Evolutionary conservation across 2,113 vertebrate species (phyloP).

Genomic region (Peromyscus californicus): DNA sequence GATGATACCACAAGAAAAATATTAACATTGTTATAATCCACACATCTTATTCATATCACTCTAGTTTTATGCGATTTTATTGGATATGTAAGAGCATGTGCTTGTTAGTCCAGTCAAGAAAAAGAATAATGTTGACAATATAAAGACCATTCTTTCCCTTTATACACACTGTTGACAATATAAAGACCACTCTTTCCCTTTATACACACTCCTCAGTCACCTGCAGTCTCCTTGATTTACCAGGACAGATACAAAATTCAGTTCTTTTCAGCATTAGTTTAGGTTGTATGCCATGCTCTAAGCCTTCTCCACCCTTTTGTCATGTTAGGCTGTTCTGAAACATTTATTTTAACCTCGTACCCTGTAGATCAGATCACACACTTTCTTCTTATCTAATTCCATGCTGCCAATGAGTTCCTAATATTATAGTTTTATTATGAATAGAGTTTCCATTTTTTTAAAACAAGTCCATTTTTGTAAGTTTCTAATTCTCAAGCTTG

Average conservation of each 20-base stretch:
- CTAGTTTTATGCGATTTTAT: neutral
- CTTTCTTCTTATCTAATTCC: slow-evolving; percentile 62
- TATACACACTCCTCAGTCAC: neutral
- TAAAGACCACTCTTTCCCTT: neutral
- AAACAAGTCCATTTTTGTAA: neutral
- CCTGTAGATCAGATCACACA: neutral
- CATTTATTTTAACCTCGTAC: neutral
- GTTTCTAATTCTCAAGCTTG: slow-evolving; percentile 30
- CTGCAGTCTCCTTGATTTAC: neutral
- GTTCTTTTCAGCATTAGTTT: neutral
- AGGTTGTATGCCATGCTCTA: neutral
- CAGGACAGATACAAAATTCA: neutral
- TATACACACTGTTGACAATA: too few relatives aligned
- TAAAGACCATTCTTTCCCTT: neutral
- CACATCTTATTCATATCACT: neutral
- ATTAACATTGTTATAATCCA: neutral
- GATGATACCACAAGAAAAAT: neutral
- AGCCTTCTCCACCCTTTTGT: neutral
- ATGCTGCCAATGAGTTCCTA: neutral
- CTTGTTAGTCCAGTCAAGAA: neutral
- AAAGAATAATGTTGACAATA: neutral
- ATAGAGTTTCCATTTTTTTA: neutral
- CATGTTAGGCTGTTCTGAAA: slow-evolving; percentile 2
- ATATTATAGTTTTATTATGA: slow-evolving; percentile 27
- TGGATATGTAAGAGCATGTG: neutral